Base-by-base conservation (phyloP, 2,888 invertebrate genomes). In the Invenusta paracnida region DNA sequence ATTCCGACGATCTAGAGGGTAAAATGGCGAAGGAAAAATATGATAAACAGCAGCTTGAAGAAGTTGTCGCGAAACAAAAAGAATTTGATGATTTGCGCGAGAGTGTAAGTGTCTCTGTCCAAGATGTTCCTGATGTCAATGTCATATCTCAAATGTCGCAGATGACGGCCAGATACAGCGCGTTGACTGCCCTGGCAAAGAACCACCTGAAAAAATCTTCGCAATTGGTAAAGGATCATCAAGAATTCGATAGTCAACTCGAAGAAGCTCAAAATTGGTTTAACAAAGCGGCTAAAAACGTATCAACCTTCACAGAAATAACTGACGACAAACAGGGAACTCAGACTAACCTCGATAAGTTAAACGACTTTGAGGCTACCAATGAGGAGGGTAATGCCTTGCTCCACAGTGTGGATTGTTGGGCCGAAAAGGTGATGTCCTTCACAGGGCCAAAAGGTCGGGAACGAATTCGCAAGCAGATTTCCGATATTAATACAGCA, bases 371-470 rank as follows among this genome's bases (percentile, higher is more conserved):
- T 27, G 29, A 29, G 17, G 1, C 23, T 29, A 5, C 31, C 27
- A 82, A 30, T 5, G 82, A 82, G 30, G 82, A 82, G 30, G 82
- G 82, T 30, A 11, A 82, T 29, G 25, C 31, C 2, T 29, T 82
- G 31, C 27, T 82, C 2, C 82, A 82, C 13, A 30, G 29, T n/a
- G 31, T 30, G 1, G 31, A 29, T 29, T 30, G n/a, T 29, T 82
- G 25, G 82, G 82, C 82, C 25, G 82, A 82, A 5, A 82, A 82
- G 27, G 31, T 30, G 2, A 29, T 82, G 28, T 5, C 31, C 5
- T 30, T 25, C 23, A 82, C 82, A 2, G 31, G 82, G 13, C 30
- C 82, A 11, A 30, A 29, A 30, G 82, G 82, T 82, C 29, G 82
- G 29, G 82, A 82, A 82, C 30, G 2, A 1, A 82, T 82, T 30